Evolutionary conservation across 2,113 vertebrate species (phyloP).

Genomic region (Hypocryptadius cinnamomeus): DNA sequence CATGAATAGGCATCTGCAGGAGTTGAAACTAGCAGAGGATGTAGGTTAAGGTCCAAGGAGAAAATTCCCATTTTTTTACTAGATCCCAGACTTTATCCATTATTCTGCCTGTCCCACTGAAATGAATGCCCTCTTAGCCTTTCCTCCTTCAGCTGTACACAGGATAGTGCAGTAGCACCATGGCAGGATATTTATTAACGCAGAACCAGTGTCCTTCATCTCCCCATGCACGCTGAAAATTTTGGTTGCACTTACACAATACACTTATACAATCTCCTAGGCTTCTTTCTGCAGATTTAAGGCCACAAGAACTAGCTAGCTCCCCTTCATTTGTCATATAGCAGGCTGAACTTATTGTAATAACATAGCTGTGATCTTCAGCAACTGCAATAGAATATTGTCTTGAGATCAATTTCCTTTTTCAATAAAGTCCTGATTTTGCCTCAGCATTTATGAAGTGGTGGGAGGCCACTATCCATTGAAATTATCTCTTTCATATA

Average conservation of each 20-base stretch:
- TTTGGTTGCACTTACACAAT: background rate
- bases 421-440: constrained; percentile 39
- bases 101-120: background rate
- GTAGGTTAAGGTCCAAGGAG: background rate
- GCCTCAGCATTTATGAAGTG: constrained; percentile 48
- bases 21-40: background rate
- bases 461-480: background rate
- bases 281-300: background rate
- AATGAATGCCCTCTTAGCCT: rapidly evolving
- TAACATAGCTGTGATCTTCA: constrained; percentile 44
- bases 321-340: background rate
- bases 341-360: background rate
- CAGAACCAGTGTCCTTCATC: background rate
- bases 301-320: background rate
- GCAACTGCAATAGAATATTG: background rate
- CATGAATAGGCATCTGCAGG: background rate
- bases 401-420: constrained; percentile 58
- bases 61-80: background rate
- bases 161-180: background rate
- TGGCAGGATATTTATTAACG: background rate
- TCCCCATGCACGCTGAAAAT: rapidly evolving
- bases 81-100: background rate
- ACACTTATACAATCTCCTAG: background rate
- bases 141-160: background rate
- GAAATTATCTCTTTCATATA: constrained; percentile 59